A percentile compares a stretch with the other conserved stretches of the same genome.
Conservation (phyloP, 1,140 invertebrate species). For the Geopemphigus sp. region DNA sequence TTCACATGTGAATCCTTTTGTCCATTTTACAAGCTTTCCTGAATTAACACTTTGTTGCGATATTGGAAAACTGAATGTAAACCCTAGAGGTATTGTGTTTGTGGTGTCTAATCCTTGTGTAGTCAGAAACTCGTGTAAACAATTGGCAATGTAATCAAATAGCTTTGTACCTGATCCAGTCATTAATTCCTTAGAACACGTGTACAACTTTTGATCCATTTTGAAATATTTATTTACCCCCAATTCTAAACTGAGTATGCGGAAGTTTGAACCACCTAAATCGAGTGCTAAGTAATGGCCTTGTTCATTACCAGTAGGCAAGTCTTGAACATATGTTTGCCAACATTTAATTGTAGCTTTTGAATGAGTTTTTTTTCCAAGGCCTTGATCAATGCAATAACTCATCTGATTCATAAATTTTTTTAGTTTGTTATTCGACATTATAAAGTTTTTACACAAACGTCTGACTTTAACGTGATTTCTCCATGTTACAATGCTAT, state of each 20-base stretch:
- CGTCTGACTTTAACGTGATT: slow-evolving; percentile 21
- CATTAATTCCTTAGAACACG: slow-evolving; percentile 91
- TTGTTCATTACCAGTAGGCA: slow-evolving; percentile 63
- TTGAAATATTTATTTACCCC: slow-evolving; percentile 56
- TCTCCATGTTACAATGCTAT: neutral
- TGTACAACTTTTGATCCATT: slow-evolving; percentile 94
- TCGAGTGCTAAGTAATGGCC: slow-evolving; percentile 75
- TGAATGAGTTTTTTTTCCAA: slow-evolving; percentile 72
- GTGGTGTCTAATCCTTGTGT: slow-evolving; percentile 55
- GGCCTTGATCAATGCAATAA: slow-evolving; percentile 74
- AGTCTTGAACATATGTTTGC: slow-evolving; percentile 82
- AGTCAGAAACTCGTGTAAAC: slow-evolving; percentile 68
- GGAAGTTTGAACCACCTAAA: slow-evolving; percentile 78
- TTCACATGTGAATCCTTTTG: slow-evolving; percentile 74
- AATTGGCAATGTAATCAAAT: slow-evolving; percentile 74
- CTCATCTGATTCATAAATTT: slow-evolving; percentile 60
- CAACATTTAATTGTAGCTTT: slow-evolving; percentile 82
- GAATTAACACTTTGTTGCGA: slow-evolving; percentile 67
- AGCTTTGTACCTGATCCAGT: slow-evolving; percentile 75
- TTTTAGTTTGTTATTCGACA: neutral
- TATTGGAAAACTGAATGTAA: slow-evolving; percentile 84
- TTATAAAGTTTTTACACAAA: neutral
- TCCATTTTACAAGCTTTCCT: slow-evolving; percentile 73
- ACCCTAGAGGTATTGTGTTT: slow-evolving; percentile 75
- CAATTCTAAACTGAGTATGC: slow-evolving; percentile 67